These are phyloP conservation scores for Caenorhabditis imperialis DNA, from an alignment of 2,888 invertebrate genomes.

Conservation along the genomic window DNA sequence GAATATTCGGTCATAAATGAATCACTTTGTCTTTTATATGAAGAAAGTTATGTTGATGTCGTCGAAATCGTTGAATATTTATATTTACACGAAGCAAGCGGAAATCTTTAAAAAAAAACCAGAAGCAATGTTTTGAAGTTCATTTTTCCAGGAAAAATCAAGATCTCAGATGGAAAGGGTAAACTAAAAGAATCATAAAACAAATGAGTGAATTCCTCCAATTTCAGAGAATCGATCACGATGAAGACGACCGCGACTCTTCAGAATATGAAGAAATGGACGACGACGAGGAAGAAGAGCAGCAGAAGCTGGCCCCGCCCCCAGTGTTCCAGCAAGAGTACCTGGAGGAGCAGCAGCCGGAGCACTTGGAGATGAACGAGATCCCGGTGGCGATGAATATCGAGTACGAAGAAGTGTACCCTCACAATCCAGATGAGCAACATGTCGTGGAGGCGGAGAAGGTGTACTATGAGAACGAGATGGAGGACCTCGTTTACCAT, in stretches of 20 bases:
- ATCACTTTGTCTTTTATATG: too few species aligned
- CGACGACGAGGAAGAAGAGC: slow-evolving; percentile 36
- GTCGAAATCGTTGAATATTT: neutral
- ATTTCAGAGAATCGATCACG: slow-evolving; percentile 44
- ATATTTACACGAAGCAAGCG: too few species aligned
- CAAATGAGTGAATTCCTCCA: too few species aligned
- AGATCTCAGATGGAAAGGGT: neutral
- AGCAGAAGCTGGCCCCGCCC: neutral
- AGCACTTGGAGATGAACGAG: neutral
- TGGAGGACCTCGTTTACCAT: slow-evolving; percentile 47
- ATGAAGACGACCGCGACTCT: slow-evolving; percentile 47
- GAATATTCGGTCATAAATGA: neutral
- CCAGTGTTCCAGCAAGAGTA: slow-evolving; percentile 13
- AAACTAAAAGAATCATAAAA: neutral
- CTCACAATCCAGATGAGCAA: slow-evolving; percentile 12
- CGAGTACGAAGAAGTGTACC: slow-evolving; percentile 40
- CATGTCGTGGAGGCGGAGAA: slow-evolving; percentile 21
- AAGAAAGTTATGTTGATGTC: too few species aligned
- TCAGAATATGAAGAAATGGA: slow-evolving; percentile 50
- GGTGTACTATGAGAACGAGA: slow-evolving; percentile 49
- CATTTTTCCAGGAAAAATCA: too few species aligned
- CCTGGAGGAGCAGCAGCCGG: slow-evolving; percentile 5
- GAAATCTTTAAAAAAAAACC: neutral
- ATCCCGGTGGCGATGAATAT: slow-evolving; percentile 16
- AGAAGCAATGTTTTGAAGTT: neutral